These are phyloP conservation scores for Gallinago stenura DNA, from an alignment of 2,797 vertebrate genomes.

Conservation along the genomic window DNA sequence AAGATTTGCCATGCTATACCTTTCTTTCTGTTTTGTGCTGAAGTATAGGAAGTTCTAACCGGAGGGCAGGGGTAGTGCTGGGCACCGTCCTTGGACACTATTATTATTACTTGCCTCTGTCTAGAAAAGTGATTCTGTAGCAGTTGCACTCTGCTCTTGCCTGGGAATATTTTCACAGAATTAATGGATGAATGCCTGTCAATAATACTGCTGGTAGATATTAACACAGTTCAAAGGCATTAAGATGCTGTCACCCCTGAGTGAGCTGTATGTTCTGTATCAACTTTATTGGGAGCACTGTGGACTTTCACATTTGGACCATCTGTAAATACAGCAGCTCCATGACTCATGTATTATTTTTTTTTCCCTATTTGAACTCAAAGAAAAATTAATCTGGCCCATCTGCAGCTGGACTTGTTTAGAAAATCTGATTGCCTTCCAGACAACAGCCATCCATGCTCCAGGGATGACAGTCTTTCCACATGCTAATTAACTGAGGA, in stretches of 20 bases:
- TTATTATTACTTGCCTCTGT: not conserved
- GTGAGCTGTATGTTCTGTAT: not conserved
- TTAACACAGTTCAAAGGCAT: not conserved
- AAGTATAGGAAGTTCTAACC: not conserved
- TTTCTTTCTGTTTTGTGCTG: not conserved
- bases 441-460: slow-evolving; percentile 36
- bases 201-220: not conserved
- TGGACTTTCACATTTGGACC: slow-evolving; percentile 21
- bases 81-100: not conserved
- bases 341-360: not conserved
- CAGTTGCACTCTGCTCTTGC: not conserved
- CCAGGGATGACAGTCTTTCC: slow-evolving; percentile 41
- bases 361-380: slow-evolving; percentile 7
- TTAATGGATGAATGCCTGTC: not conserved
- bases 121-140: not conserved
- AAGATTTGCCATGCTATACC: not conserved
- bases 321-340: slow-evolving; percentile 51
- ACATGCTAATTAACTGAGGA: slow-evolving; percentile 57
- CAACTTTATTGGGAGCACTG: not conserved
- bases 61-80: not conserved
- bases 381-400: slow-evolving; percentile 50
- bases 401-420: slow-evolving; percentile 64
- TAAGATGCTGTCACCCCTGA: not conserved
- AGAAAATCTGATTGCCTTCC: slow-evolving; percentile 55
- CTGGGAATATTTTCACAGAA: not conserved